These are phyloP conservation scores for Bemisia tabaci DNA, from an alignment of 1,140 invertebrate genomes.

Conservation along the genomic window DNA sequence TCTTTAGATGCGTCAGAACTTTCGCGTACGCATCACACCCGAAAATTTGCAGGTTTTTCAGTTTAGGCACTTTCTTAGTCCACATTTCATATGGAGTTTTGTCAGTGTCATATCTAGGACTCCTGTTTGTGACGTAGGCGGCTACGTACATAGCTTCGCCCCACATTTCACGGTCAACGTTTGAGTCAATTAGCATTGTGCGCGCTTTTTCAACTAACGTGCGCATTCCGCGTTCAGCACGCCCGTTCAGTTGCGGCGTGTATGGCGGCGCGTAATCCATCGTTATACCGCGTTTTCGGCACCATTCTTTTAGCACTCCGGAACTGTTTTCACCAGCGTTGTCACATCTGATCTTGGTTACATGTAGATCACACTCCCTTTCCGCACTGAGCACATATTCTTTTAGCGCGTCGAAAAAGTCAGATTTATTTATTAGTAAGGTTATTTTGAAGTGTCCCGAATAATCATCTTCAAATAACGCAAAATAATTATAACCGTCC, in stretches of 20 bases:
- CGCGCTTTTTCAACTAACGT: conserved; percentile 24
- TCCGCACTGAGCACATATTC: not conserved
- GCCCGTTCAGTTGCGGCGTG: conserved; percentile 36
- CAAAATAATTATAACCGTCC: not conserved
- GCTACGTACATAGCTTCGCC: conserved; percentile 23
- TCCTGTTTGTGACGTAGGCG: conserved; percentile 29
- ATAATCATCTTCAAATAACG: not conserved
- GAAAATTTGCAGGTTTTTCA: conserved; percentile 30
- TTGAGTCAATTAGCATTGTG: conserved; percentile 24
- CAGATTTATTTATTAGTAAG: not conserved
- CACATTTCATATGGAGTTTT: conserved; percentile 25
- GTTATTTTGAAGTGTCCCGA: not conserved
- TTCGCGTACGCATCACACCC: conserved; percentile 27
- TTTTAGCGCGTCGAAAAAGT: not conserved
- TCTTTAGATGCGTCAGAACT: not conserved
- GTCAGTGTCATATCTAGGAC: not conserved
- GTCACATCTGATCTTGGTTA: conserved; percentile 28
- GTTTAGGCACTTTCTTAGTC: conserved; percentile 20
- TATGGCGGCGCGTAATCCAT: conserved; percentile 30
- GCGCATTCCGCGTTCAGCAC: conserved; percentile 30
- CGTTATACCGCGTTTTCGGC: conserved; percentile 25
- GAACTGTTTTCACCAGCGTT: conserved; percentile 31
- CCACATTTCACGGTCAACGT: conserved; percentile 6
- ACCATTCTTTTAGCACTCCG: not conserved
- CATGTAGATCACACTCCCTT: not conserved